These are phyloP conservation scores for Dipodomys stephensi DNA, from an alignment of 2,113 vertebrate genomes.

Conservation along the genomic window DNA sequence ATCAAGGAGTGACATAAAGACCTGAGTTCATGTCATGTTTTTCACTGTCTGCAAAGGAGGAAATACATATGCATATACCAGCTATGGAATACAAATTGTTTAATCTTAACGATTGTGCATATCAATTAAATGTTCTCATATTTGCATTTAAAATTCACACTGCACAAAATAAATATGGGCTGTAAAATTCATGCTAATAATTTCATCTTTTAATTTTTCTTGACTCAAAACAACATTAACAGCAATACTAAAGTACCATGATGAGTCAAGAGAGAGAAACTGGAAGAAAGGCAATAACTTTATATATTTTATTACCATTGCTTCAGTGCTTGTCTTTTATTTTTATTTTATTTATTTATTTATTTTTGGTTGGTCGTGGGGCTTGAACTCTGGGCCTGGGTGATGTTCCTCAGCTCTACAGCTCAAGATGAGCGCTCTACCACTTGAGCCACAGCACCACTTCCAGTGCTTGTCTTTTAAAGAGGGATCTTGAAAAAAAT, in stretches of 20 bases:
- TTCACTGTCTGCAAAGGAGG: neutral
- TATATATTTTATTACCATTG: neutral
- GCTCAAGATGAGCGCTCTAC: too few relatives aligned
- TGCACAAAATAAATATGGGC: constrained; percentile 28
- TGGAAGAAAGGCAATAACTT: neutral
- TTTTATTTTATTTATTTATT: too few relatives aligned
- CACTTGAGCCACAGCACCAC: too few relatives aligned
- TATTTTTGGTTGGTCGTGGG: too few relatives aligned
- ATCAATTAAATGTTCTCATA: constrained; percentile 8
- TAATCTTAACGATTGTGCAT: neutral
- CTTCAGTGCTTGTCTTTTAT: neutral
- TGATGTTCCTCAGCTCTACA: too few relatives aligned
- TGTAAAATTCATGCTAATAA: neutral
- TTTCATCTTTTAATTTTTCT: constrained; percentile 39
- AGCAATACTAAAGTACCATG: constrained; percentile 5
- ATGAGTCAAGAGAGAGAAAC: neutral
- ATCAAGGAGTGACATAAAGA: neutral
- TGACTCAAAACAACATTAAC: constrained; percentile 1
- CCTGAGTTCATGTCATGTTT: neutral
- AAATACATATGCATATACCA: neutral
- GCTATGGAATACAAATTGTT: neutral
- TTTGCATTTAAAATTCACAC: constrained; percentile 44
- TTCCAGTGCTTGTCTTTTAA: neutral
- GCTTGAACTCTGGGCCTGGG: too few relatives aligned
- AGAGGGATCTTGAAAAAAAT: too few relatives aligned